Evolutionary conservation across 2,113 vertebrate genomes (phyloP).

Genomic region (Campylomormyrus tamandua): DNA sequence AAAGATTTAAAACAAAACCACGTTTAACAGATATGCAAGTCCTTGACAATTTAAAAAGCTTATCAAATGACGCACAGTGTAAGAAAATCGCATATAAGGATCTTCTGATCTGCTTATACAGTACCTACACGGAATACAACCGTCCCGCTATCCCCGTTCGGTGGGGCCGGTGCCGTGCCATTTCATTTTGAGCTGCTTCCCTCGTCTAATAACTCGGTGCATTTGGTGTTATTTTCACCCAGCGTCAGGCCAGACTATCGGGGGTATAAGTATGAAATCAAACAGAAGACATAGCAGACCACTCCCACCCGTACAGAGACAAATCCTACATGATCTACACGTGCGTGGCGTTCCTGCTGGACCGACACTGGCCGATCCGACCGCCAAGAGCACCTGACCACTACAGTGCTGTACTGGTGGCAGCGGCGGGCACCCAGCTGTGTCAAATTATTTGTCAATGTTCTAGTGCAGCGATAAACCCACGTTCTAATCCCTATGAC

Average conservation of each 20-base stretch:
- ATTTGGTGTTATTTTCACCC: not conserved
- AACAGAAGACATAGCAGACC: not conserved
- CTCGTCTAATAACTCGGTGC: not conserved
- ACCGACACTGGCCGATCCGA: not conserved
- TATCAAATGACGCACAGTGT: not conserved
- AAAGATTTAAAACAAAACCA: not conserved
- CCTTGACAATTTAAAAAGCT: not conserved
- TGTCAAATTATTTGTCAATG: slow-evolving; percentile 17
- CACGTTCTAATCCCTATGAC: not conserved
- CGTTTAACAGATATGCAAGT: not conserved
- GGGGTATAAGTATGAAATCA: not conserved
- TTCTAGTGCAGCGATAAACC: slow-evolving; percentile 58
- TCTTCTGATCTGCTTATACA: not conserved
- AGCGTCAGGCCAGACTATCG: not conserved
- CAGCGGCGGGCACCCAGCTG: not conserved
- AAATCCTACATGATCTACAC: not conserved
- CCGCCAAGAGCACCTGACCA: not conserved
- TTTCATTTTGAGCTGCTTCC: not conserved
- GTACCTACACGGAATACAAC: not conserved
- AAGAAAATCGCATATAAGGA: not conserved
- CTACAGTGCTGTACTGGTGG: not conserved
- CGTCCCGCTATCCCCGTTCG: not conserved
- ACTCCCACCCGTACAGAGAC: not conserved
- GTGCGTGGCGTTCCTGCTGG: not conserved
- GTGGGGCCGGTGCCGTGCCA: not conserved